phyloP scores from a whole-genome alignment of 2,888 invertebrate genomes.

The Coecobrya sp. region DNA sequence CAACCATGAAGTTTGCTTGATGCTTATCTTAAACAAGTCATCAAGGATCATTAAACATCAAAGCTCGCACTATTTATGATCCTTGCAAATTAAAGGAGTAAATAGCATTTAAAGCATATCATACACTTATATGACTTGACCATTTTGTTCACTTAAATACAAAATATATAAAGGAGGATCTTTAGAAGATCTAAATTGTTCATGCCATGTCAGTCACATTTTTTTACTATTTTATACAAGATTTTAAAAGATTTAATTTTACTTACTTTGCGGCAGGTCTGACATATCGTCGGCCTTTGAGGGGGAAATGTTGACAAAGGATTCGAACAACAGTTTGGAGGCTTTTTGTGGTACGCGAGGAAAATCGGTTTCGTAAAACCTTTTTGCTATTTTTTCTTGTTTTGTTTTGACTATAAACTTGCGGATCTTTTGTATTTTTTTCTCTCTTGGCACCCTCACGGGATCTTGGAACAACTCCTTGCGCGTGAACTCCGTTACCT shows the following conservation, averaged over 20 bases:
- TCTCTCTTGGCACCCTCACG: not conserved
- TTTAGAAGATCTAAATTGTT: not conserved
- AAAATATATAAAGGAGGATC: not conserved
- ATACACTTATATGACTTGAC: not conserved
- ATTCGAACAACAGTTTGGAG: slow-evolving; percentile 87
- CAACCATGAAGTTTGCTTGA: slow-evolving; percentile 77
- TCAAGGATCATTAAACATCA: slow-evolving; percentile 78
- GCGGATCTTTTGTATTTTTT: slow-evolving; percentile 10
- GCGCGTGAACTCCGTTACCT: not conserved
- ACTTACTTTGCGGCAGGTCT: slow-evolving; percentile 89
- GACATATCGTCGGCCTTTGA: slow-evolving; percentile 89
- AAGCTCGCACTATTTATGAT: slow-evolving; percentile 63
- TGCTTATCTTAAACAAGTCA: slow-evolving; percentile 61
- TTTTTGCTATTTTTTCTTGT: not conserved
- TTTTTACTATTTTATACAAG: not conserved
- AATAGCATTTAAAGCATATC: not conserved
- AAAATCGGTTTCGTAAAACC: slow-evolving; percentile 63
- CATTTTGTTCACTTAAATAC: not conserved
- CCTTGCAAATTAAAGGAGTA: slow-evolving; percentile 24
- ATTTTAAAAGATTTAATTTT: slow-evolving; percentile 53
- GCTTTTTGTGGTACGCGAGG: slow-evolving; percentile 72
- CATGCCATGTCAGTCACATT: not conserved
- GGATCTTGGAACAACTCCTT: not conserved
- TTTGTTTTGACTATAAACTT: not conserved
- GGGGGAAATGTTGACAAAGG: slow-evolving; percentile 89